Percentiles rank a stretch among this genome's conserved stretches.
phyloP scores from a whole-genome alignment of 2,113 vertebrate species.

The Copsychus sechellarum region DNA sequence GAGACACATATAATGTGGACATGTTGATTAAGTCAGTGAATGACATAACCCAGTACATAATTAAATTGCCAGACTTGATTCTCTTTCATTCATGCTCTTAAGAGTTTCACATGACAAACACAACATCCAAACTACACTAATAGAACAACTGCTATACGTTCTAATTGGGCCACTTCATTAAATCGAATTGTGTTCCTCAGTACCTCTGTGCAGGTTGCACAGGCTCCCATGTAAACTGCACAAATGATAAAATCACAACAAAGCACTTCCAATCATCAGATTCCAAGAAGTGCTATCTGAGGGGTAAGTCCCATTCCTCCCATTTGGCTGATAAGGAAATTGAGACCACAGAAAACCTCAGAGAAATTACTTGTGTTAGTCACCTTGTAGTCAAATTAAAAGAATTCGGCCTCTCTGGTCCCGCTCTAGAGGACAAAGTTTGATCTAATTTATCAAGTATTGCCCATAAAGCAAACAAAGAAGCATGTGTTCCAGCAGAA shows the following conservation, averaged over 20 bases:
- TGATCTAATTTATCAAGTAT: constrained; percentile 20
- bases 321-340: not conserved
- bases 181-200: not conserved
- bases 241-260: not conserved
- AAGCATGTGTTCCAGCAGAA: not conserved
- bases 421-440: not conserved
- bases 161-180: constrained; percentile 1
- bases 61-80: not conserved
- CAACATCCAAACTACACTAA: not conserved
- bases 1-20: not conserved
- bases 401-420: not conserved
- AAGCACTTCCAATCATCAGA: not conserved
- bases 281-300: not conserved
- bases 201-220: not conserved
- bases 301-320: not conserved
- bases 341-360: not conserved
- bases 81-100: constrained; percentile 15
- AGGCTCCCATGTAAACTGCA: not conserved
- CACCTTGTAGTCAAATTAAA: not conserved
- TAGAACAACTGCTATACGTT: not conserved
- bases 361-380: not conserved
- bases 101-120: not conserved
- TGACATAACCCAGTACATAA: not conserved
- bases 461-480: constrained; percentile 17
- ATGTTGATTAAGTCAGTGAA: constrained; percentile 2